These are phyloP conservation scores for Leptothorax acervorum DNA, from an alignment of 2,888 invertebrate genomes.

Conservation along the genomic window DNA sequence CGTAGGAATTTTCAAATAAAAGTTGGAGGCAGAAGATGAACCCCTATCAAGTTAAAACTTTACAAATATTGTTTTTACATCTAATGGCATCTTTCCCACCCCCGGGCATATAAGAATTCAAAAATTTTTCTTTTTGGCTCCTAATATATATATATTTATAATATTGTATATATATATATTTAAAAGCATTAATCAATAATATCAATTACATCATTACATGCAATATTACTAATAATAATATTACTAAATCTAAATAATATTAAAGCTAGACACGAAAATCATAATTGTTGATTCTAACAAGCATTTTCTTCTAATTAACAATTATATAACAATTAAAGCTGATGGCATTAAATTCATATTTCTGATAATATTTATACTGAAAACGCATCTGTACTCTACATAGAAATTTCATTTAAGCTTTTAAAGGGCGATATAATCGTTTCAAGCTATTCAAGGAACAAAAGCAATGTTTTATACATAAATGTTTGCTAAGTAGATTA, in stretches of 20 bases:
- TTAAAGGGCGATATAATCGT: conserved; percentile 8
- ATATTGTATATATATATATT: not conserved
- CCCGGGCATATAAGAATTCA: too few relatives aligned
- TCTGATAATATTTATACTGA: not conserved
- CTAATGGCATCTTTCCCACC: too few relatives aligned
- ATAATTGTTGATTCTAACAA: conserved; percentile 1
- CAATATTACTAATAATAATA: not conserved
- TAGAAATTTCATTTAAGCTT: not conserved
- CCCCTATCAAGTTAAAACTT: too few relatives aligned
- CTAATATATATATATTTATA: not conserved
- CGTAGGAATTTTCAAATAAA: too few relatives aligned
- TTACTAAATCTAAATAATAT: not conserved
- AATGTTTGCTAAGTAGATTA: conserved; percentile 37
- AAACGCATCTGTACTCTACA: not conserved
- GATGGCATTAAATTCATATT: not conserved
- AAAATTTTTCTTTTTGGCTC: too few relatives aligned
- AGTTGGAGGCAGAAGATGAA: too few relatives aligned
- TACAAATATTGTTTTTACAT: too few relatives aligned
- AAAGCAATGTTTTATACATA: conserved; percentile 20
- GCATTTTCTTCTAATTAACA: not conserved
- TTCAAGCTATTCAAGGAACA: not conserved
- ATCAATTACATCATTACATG: not conserved
- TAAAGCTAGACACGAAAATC: not conserved
- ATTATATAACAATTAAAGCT: conserved; percentile 16
- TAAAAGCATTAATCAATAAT: not conserved